phyloP scores from a whole-genome alignment of 1,140 invertebrate genomes.

The Ceratina japonica region DNA sequence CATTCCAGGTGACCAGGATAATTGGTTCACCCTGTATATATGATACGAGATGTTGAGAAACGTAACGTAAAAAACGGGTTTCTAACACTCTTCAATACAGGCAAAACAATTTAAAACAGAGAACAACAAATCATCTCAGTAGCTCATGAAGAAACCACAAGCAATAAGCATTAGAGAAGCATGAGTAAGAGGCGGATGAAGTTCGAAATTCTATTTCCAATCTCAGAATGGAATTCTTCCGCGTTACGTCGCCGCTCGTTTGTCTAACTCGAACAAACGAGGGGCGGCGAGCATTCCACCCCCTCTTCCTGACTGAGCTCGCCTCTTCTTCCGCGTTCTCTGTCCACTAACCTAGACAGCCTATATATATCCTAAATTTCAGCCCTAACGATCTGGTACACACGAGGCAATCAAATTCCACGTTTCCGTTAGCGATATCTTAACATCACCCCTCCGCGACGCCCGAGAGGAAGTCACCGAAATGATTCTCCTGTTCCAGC shows the following conservation, averaged over 20 bases:
- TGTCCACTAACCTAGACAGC: background rate
- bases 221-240: slow-evolving; percentile 28
- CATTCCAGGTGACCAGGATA: too few relatives aligned
- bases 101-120: background rate
- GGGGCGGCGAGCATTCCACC: background rate
- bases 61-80: too few relatives aligned
- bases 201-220: slow-evolving; percentile 28
- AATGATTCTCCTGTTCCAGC: background rate
- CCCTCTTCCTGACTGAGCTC: background rate
- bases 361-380: slow-evolving; percentile 11
- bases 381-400: slow-evolving; percentile 12
- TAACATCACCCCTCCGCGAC: slow-evolving; percentile 15
- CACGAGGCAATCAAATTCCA: slow-evolving; percentile 12
- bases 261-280: slow-evolving; percentile 15
- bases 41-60: too few relatives aligned
- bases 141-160: background rate
- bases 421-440: slow-evolving; percentile 4
- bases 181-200: background rate
- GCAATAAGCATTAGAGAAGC: background rate
- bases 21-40: too few relatives aligned
- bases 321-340: background rate
- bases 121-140: background rate
- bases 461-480: background rate
- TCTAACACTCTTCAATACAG: background rate
- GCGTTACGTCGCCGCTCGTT: slow-evolving; percentile 14